Conservation (phyloP, 2,797 vertebrate species). For the Acropternis orthonyx region DNA sequence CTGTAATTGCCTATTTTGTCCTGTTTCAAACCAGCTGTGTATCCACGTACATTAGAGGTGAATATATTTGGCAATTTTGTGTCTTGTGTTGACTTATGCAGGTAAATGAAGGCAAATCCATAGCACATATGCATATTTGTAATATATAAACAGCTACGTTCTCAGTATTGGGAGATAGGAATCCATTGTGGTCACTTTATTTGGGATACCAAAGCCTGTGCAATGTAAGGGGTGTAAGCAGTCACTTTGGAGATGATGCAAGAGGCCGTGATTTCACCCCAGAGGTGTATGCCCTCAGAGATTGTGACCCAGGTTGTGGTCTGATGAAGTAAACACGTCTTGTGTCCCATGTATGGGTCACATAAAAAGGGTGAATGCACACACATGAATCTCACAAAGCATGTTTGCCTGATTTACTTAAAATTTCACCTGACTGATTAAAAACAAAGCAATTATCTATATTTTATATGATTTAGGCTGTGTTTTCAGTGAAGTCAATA, state of each 20-base stretch:
- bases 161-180: neutral
- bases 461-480: neutral
- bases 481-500: neutral
- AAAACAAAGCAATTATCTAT: neutral
- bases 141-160: neutral
- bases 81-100: neutral
- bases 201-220: neutral
- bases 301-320: neutral
- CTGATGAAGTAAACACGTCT: neutral
- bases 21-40: neutral
- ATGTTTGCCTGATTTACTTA: neutral
- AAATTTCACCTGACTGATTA: neutral
- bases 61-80: neutral
- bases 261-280: neutral
- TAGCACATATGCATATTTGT: neutral
- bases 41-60: neutral
- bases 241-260: neutral
- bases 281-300: neutral
- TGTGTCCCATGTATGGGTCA: neutral
- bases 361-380: neutral
- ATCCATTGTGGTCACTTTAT: neutral
- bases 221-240: neutral
- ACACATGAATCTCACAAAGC: neutral
- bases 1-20: neutral
- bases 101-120: neutral